phyloP scores from a whole-genome alignment of 2,797 vertebrate species.

The Petrocephalus sullivani region DNA sequence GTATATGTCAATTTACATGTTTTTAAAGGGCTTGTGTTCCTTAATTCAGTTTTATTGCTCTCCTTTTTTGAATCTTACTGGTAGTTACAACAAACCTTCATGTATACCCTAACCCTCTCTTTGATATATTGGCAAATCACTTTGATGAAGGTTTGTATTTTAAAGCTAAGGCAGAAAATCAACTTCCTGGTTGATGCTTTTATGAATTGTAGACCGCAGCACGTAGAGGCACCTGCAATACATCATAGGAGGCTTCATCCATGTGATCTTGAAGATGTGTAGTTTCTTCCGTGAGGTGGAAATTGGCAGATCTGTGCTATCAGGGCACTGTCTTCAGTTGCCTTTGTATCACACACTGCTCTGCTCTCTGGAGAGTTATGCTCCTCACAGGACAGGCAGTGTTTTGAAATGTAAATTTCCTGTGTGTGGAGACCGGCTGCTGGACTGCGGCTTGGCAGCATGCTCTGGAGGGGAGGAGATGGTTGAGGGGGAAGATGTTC shows the following conservation, averaged over 20 bases:
- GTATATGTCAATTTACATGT: background rate
- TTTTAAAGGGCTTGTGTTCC: background rate
- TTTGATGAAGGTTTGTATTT: background rate
- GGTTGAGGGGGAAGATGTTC: background rate
- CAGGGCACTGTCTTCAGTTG: background rate
- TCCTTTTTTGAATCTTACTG: background rate
- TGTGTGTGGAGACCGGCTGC: background rate
- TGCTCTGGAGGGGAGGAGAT: background rate
- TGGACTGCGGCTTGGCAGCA: background rate
- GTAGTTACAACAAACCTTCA: background rate
- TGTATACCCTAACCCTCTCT: background rate
- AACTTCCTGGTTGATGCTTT: background rate
- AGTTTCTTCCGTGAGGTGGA: background rate
- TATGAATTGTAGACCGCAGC: background rate
- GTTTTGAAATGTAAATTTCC: slow-evolving; percentile 27
- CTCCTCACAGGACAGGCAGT: background rate
- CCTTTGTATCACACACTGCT: background rate
- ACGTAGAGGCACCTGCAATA: background rate
- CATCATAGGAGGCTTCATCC: background rate
- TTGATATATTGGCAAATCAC: background rate
- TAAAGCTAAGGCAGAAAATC: background rate
- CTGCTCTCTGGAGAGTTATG: background rate
- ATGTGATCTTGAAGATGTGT: background rate
- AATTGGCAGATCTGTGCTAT: slow-evolving; percentile 5
- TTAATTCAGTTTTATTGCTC: background rate